A percentile compares a stretch with the other conserved stretches of the same genome.
Evolutionary conservation across 1,140 invertebrate genomes (phyloP).

Genomic region (Adelges cooleyi): DNA sequence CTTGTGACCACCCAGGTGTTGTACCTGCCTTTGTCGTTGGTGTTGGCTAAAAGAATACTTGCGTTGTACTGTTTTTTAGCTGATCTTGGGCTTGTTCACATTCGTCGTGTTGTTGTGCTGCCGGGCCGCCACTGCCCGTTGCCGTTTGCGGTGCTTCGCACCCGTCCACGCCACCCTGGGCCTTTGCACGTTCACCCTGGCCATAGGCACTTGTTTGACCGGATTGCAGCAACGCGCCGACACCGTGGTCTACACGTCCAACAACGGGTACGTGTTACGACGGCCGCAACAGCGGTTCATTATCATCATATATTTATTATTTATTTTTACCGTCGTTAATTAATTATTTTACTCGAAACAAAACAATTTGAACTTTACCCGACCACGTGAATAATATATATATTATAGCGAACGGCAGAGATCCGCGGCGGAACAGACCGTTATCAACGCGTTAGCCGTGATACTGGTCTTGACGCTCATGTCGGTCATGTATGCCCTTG

Average conservation of each 20-base stretch:
- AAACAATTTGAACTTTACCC: no score
- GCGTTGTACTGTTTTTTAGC: slow-evolving; percentile 45
- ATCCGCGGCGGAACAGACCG: no score
- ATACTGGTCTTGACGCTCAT: not conserved
- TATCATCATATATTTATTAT: no score
- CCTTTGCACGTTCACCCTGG: slow-evolving; percentile 68
- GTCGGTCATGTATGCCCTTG: not conserved
- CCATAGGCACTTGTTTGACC: slow-evolving; percentile 61
- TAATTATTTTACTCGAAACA: no score
- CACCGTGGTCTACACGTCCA: slow-evolving; percentile 36
- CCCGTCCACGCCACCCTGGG: slow-evolving; percentile 73
- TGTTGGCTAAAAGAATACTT: not conserved
- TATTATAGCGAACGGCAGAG: no score
- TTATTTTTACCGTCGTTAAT: no score
- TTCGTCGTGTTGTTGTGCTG: slow-evolving; percentile 74
- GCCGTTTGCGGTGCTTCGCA: slow-evolving; percentile 56
- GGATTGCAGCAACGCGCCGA: slow-evolving; percentile 66
- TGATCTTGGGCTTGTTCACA: slow-evolving; percentile 73
- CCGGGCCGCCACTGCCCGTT: slow-evolving; percentile 64
- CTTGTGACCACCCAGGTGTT: not conserved
- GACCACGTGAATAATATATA: no score
- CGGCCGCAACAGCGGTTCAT: no score
- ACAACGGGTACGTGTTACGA: slow-evolving; percentile 4
- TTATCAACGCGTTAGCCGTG: not conserved
- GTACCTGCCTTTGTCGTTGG: not conserved